Conservation (phyloP, 2,113 vertebrate genomes). For the Hassar affinis region DNA sequence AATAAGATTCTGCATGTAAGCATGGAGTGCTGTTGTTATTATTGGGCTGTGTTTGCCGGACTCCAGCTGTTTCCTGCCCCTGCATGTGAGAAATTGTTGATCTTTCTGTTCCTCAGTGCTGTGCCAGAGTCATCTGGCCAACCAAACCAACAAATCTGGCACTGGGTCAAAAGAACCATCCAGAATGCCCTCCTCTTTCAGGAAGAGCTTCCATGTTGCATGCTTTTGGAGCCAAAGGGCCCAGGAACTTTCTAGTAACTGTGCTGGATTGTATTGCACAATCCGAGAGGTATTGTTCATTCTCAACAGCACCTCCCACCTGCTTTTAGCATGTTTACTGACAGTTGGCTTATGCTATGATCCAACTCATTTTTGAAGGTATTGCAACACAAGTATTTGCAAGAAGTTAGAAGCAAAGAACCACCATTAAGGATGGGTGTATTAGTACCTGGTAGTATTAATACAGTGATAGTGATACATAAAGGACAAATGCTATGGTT, state of each 20-base stretch:
- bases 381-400: conserved; percentile 6
- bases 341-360: not conserved
- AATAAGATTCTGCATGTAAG: conserved; percentile 52
- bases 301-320: not conserved
- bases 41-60: conserved; percentile 50
- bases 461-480: not conserved
- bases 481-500: not conserved
- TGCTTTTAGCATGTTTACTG: conserved; percentile 6
- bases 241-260: not conserved
- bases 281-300: not conserved
- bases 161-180: conserved; percentile 23
- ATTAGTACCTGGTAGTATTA: not conserved
- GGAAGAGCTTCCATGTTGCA: not conserved
- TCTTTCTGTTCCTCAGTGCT: conserved; percentile 65
- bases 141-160: conserved; percentile 44
- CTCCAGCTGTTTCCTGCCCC: conserved; percentile 72
- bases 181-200: conserved; percentile 23
- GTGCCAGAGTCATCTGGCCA: conserved; percentile 43
- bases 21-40: conserved; percentile 66
- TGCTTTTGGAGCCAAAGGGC: not conserved
- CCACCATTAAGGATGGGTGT: not conserved
- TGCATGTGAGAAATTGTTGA: conserved; percentile 66
- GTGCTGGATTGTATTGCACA: not conserved
- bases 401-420: not conserved
- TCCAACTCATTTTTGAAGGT: not conserved